phyloP scores from a whole-genome alignment of 2,888 invertebrate genomes.

The Unio delphinus region DNA sequence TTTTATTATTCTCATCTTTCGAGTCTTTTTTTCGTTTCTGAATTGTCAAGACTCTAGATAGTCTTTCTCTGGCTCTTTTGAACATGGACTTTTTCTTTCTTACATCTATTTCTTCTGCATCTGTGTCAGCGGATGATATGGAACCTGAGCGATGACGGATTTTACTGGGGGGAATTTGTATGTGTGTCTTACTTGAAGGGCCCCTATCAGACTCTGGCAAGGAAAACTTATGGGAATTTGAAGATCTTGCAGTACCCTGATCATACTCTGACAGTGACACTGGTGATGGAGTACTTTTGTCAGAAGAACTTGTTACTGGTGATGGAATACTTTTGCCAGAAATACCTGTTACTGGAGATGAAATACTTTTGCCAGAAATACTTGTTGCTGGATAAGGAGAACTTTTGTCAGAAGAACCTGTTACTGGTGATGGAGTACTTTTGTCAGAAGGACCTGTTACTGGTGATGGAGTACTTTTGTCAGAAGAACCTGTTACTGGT shows the following conservation, averaged over 20 bases:
- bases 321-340: no score
- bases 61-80: constrained; percentile 49
- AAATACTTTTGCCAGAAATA: no score
- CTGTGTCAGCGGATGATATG: constrained; percentile 15
- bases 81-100: constrained; percentile 56
- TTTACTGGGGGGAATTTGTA: not conserved
- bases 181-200: not conserved
- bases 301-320: no score
- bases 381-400: no score
- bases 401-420: no score
- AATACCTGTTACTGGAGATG: no score
- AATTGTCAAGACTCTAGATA: constrained; percentile 31
- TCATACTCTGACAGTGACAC: no score
- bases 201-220: not conserved
- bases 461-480: no score
- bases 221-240: not conserved
- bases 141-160: constrained; percentile 9
- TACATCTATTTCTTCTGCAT: constrained; percentile 13
- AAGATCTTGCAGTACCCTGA: not conserved
- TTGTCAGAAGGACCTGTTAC: no score
- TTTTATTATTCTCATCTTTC: constrained; percentile 4
- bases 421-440: no score
- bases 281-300: no score
- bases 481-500: no score
- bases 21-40: constrained; percentile 7